phyloP scores from a whole-genome alignment of 2,888 invertebrate species.

The Pyrrhosoma nymphula region DNA sequence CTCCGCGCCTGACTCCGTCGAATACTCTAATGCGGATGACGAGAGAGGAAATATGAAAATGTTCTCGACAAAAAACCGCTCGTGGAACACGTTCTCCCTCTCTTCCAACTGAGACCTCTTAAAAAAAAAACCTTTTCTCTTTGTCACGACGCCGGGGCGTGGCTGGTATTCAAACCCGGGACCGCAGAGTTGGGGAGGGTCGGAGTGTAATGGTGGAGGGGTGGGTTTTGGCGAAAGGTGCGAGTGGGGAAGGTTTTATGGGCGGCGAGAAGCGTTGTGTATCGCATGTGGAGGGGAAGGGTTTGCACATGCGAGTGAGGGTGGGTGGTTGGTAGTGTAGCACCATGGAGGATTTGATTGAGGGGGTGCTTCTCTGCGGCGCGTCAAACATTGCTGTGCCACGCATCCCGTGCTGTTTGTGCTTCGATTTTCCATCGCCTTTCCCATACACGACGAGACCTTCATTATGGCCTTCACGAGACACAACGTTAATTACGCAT shows the following conservation, averaged over 20 bases:
- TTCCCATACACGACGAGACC: neutral
- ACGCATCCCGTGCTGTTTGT: neutral
- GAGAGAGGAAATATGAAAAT: neutral
- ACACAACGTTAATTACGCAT: neutral
- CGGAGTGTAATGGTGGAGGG: neutral
- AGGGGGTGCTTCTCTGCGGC: neutral
- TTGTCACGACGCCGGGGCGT: neutral
- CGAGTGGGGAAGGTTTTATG: neutral
- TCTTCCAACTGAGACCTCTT: neutral
- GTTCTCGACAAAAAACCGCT: neutral
- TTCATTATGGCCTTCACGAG: neutral
- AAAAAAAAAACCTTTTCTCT: neutral
- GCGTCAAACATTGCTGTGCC: neutral
- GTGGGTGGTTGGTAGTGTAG: no score
- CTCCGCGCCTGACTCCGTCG: neutral
- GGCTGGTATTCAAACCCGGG: neutral
- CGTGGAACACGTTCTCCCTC: neutral
- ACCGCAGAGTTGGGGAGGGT: neutral
- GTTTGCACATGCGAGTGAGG: no score
- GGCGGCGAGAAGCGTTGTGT: no score
- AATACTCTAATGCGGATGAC: neutral
- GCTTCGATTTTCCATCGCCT: neutral
- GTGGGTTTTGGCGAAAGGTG: neutral
- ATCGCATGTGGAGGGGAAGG: no score
- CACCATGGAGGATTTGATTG: neutral